Percentiles rank a stretch among this genome's conserved stretches.
Evolutionary conservation across 2,797 vertebrate species (phyloP).

Genomic region (Lateolabrax maculatus): DNA sequence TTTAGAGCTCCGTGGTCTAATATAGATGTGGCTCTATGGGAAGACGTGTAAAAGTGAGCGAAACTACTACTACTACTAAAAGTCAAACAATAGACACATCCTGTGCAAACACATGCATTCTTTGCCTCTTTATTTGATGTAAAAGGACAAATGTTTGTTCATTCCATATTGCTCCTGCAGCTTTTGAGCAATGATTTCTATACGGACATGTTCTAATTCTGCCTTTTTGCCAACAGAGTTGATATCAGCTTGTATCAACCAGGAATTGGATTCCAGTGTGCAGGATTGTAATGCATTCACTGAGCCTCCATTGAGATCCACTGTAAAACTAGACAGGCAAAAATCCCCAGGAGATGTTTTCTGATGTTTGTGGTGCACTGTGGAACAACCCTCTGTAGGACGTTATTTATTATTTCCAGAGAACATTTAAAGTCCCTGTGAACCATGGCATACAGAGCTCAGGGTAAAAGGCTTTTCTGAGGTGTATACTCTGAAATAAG

Average conservation of each 20-base stretch:
- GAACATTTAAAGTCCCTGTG: not conserved
- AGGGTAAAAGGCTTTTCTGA: slow-evolving; percentile 1
- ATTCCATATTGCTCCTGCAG: slow-evolving; percentile 17
- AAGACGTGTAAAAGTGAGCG: not conserved
- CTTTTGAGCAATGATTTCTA: slow-evolving; percentile 1
- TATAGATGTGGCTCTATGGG: not conserved
- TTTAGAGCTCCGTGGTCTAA: not conserved
- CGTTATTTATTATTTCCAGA: slow-evolving; percentile 22
- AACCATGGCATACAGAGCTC: not conserved
- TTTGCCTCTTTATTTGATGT: slow-evolving; percentile 28
- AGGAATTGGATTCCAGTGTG: not conserved
- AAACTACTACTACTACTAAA: not conserved
- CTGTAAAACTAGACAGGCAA: not conserved
- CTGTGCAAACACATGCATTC: slow-evolving; percentile 30
- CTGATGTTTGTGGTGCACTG: not conserved
- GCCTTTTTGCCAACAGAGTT: not conserved
- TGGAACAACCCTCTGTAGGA: not conserved
- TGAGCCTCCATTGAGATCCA: not conserved
- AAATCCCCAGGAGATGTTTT: not conserved
- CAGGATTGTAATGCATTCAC: not conserved
- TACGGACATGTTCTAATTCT: not conserved
- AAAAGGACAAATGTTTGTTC: slow-evolving; percentile 38
- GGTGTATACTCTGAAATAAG: slow-evolving; percentile 1
- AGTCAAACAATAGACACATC: slow-evolving; percentile 31
- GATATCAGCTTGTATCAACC: not conserved